Evolutionary conservation across 2,113 vertebrate species (phyloP), one percentile per base, ranked within the genome.

Genomic region (Eupsittula cactorum): DNA sequence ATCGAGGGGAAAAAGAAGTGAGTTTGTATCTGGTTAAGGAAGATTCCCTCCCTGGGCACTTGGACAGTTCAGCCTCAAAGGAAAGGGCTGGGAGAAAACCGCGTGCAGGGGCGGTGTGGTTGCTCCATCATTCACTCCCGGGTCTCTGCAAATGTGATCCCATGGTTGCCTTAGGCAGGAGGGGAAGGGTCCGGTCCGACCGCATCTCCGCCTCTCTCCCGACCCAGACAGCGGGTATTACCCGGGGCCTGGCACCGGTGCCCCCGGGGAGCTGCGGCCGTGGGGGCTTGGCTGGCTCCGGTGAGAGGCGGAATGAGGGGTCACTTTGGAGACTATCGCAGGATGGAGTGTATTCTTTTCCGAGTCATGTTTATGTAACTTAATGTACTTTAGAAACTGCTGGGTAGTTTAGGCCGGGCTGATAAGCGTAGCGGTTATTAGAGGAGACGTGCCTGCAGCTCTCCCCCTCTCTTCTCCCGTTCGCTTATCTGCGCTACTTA

Each of bases 351-450:
- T 97, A 92, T 97, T 96, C 97, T 97, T 95, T 91, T 79, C 93
- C 59, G 84, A 82, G 95, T 80, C 91, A 78, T 98, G 98, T 98
- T 98, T 97, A 97, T 97, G 96, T 90, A 98, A 96, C 97, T 97
- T 96, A 93, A 97, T 97, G 98, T 97, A 86, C 97, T 97, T 90
- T 90, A 70, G 96, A 81, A 93, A 90, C 93, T 65, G 97, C 95
- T 71, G 97, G 94, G 86, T 93, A 94, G 93, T 75, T 93, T 27
- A 63, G 96, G 95, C 96, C 96, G 42, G 90, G 52, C 92, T 95
- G 98, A 98, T 98, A 98, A 98, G 97, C 60, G 23, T 31, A n/a
- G 96, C 91, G 75, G 90, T 92, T 37, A 77, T 96, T 92, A 71
- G n/a, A 90, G 95, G 90, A 95, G 96, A 95, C 97, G 68, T 68